Conservation (phyloP, 2,113 vertebrate genomes). For the Epinephelus lanceolatus region DNA sequence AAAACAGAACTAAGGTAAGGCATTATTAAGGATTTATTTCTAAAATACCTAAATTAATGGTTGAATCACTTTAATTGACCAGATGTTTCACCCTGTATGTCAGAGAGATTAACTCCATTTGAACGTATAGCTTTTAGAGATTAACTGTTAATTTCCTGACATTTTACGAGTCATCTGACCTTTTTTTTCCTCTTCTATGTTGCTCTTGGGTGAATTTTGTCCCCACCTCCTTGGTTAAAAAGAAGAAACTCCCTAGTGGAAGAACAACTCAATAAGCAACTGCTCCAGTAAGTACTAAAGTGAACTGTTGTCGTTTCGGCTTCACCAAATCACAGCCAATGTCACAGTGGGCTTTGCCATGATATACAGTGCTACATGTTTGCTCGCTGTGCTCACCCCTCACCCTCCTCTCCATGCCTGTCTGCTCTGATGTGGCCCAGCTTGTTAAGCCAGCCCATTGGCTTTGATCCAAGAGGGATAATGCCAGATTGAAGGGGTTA, state of each 20-base stretch:
- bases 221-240: background rate
- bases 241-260: background rate
- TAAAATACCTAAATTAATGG: background rate
- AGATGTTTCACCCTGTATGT: slow-evolving; percentile 5
- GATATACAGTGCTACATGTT: slow-evolving; percentile 35
- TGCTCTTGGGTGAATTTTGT: slow-evolving; percentile 7
- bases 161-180: slow-evolving; percentile 7
- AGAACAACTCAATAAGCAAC: background rate
- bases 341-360: slow-evolving; percentile 36
- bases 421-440: slow-evolving; percentile 61
- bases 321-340: slow-evolving; percentile 21
- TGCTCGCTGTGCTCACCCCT: slow-evolving; percentile 34
- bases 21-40: background rate
- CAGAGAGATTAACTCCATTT: slow-evolving; percentile 28
- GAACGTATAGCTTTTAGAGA: slow-evolving; percentile 12
- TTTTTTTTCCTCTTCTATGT: background rate
- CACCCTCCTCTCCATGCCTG: slow-evolving; percentile 24
- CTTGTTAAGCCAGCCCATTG: slow-evolving; percentile 65
- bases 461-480: slow-evolving; percentile 66
- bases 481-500: slow-evolving; percentile 71
- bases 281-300: background rate
- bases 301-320: slow-evolving; percentile 1
- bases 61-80: slow-evolving; percentile 28
- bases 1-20: slow-evolving; percentile 3
- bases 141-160: slow-evolving; percentile 39